A percentile compares a stretch with the other conserved stretches of the same genome.
Conservation (phyloP, 2,797 vertebrate species). For the Melanotaenia pygmaea region DNA sequence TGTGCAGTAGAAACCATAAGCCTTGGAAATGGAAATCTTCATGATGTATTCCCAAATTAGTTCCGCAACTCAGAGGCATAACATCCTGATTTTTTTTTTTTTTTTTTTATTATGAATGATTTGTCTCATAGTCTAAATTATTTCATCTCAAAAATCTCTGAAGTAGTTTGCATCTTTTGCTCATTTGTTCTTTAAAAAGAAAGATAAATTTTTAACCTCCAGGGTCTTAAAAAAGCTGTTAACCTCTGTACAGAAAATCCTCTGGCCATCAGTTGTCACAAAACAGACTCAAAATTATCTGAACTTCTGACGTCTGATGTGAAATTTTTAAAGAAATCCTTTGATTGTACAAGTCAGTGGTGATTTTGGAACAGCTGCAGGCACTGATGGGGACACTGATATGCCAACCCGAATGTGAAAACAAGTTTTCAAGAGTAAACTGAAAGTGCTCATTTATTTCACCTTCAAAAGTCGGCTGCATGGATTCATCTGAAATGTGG, state of each 20-base stretch:
- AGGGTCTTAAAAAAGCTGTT: not conserved
- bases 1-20: not conserved
- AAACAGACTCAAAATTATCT: not conserved
- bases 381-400: no score
- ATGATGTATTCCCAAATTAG: not conserved
- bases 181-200: not conserved
- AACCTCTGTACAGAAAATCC: not conserved
- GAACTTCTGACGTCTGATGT: not conserved
- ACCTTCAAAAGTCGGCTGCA: no score
- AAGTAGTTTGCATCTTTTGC: not conserved
- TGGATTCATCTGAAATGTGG: no score
- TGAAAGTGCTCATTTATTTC: no score
- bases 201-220: not conserved
- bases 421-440: no score
- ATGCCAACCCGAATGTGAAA: no score
- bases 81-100: not conserved
- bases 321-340: no score
- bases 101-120: not conserved
- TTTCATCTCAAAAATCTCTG: not conserved
- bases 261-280: not conserved
- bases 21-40: not conserved
- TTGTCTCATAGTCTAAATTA: not conserved
- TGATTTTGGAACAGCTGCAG: no score
- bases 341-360: no score
- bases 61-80: not conserved